Conservation (phyloP, 2,797 vertebrate genomes). For the Oreochromis grahami region DNA sequence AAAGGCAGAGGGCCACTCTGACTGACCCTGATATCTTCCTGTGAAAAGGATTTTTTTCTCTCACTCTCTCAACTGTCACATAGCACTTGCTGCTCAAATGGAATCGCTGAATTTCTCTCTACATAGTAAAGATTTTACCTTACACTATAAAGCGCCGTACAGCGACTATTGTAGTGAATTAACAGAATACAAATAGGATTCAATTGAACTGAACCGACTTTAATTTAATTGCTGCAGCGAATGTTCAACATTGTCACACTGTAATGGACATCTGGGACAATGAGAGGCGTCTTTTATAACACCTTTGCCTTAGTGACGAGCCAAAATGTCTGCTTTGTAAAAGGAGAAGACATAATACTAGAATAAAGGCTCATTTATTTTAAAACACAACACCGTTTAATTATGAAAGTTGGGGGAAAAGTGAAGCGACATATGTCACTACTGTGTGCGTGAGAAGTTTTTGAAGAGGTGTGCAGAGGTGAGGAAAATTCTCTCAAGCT, state of each 20-base stretch:
- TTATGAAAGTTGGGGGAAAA: fast-evolving
- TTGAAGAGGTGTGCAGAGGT: neutral
- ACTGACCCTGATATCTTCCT: neutral
- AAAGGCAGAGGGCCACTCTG: neutral
- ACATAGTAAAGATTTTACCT: neutral
- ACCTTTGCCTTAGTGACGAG: neutral
- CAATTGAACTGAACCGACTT: neutral
- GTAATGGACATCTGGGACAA: neutral
- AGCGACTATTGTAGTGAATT: neutral
- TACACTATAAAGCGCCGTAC: neutral
- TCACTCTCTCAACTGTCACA: neutral
- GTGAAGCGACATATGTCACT: neutral
- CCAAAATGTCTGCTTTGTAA: neutral
- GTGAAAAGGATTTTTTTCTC: neutral
- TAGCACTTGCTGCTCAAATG: neutral
- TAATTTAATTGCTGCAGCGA: neutral
- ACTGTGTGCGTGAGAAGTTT: neutral
- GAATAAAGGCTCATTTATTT: neutral
- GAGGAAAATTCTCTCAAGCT: neutral
- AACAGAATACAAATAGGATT: neutral
- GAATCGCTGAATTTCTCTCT: neutral
- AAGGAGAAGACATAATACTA: neutral
- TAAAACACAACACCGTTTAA: neutral
- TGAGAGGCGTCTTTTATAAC: neutral
- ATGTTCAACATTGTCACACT: neutral